Evolutionary conservation across 2,888 invertebrate genomes (phyloP).

Genomic region (Coelinius sp.): DNA sequence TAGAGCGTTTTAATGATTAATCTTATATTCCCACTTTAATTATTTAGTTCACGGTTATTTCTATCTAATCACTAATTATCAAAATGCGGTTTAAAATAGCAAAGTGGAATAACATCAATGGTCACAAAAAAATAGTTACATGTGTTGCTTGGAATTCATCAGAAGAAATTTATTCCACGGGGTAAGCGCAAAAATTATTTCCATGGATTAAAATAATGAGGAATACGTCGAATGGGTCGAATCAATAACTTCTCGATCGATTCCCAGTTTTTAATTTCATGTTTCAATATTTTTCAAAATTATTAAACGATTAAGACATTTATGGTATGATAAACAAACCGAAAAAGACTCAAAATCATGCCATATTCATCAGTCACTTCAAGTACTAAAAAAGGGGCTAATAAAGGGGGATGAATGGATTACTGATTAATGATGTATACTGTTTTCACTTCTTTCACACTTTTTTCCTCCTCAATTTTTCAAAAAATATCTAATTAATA

Average conservation of each 20-base stretch:
- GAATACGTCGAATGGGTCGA: neutral
- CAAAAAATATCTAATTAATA: too few relatives aligned
- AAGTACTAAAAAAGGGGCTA: too few relatives aligned
- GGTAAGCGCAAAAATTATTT: slow-evolving; percentile 73
- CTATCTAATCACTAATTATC: neutral
- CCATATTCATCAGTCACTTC: too few relatives aligned
- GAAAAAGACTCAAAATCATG: too few relatives aligned
- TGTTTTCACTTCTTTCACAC: neutral
- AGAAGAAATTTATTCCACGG: slow-evolving; percentile 93
- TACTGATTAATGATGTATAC: too few relatives aligned
- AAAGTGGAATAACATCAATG: slow-evolving; percentile 78
- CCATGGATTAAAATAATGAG: neutral
- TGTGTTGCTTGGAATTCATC: slow-evolving; percentile 95
- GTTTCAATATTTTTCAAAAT: too few relatives aligned
- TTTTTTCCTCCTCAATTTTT: too few relatives aligned
- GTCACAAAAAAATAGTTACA: slow-evolving; percentile 85
- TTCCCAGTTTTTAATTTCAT: too few relatives aligned
- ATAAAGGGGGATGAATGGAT: too few relatives aligned
- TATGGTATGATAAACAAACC: too few relatives aligned
- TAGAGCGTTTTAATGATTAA: neutral
- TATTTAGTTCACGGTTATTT: neutral
- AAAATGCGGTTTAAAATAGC: slow-evolving; percentile 67
- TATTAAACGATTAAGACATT: too few relatives aligned
- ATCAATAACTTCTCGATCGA: too few relatives aligned
- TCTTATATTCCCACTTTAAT: neutral